Percentiles rank a stretch among this genome's conserved stretches.
Conservation (phyloP, 1,140 invertebrate species). For the Cotesia glomerata region DNA sequence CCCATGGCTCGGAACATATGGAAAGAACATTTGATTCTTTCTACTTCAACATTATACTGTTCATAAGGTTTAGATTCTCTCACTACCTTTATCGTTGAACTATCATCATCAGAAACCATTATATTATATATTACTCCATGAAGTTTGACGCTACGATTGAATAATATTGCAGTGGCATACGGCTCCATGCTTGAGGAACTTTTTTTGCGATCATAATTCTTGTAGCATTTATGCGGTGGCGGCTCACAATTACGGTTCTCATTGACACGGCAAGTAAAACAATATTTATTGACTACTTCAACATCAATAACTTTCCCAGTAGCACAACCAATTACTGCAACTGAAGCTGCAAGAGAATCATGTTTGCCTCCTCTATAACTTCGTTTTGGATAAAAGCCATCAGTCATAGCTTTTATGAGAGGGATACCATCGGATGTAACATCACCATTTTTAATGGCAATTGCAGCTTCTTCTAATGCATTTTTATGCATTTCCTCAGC, state of each 20-base stretch:
- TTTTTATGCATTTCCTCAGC: not conserved
- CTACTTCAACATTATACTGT: too few species aligned
- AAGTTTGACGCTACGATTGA: too few species aligned
- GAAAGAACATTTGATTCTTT: too few species aligned
- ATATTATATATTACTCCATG: too few species aligned
- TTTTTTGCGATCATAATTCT: slow-evolving; percentile 41
- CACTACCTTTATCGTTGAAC: too few species aligned
- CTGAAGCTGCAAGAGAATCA: slow-evolving; percentile 47
- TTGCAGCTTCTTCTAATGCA: slow-evolving; percentile 39
- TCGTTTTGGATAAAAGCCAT: slow-evolving; percentile 50
- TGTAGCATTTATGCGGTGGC: slow-evolving; percentile 41
- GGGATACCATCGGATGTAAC: slow-evolving; percentile 46
- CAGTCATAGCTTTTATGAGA: slow-evolving; percentile 46
- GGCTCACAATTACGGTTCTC: slow-evolving; percentile 11
- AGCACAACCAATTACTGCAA: slow-evolving; percentile 42
- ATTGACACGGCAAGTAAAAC: slow-evolving; percentile 30
- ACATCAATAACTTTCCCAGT: slow-evolving; percentile 49
- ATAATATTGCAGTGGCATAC: too few species aligned
- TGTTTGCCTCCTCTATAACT: slow-evolving; percentile 45
- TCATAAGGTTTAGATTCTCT: too few species aligned
- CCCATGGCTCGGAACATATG: too few species aligned
- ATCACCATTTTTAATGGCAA: slow-evolving; percentile 42
- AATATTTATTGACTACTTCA: slow-evolving; percentile 54
- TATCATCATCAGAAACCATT: too few species aligned
- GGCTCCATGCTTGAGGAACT: not conserved